A percentile compares a stretch with the other conserved stretches of the same genome.
These are phyloP conservation scores for Actinopyga echinites DNA, from an alignment of 53 echinoderm and acorn worm species.

Conservation along the genomic window DNA sequence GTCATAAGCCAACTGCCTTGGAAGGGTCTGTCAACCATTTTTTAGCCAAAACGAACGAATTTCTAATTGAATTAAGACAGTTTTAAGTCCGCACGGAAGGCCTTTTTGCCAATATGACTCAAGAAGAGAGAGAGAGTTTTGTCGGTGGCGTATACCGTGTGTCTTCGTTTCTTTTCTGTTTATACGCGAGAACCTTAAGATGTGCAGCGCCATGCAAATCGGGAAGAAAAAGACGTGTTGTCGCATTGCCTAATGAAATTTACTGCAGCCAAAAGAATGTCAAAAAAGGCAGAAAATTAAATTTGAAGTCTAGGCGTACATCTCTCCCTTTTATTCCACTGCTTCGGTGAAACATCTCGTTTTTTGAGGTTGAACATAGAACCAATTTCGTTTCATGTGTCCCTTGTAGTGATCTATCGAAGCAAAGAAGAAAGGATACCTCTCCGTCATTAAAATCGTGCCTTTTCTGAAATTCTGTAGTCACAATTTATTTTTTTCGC, in stretches of 20 bases:
- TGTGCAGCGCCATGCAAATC: constrained; percentile 32
- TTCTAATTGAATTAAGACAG: constrained; percentile 29
- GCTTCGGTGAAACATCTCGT: constrained; percentile 14
- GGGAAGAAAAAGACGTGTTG: constrained; percentile 32
- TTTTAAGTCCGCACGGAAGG: constrained; percentile 29
- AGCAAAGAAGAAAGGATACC: constrained; percentile 3
- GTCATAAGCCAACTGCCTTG: constrained; percentile 19
- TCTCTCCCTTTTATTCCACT: constrained; percentile 7
- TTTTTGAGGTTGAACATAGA: constrained; percentile 1
- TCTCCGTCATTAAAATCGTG: constrained; percentile 28
- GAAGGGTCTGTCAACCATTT: constrained; percentile 8
- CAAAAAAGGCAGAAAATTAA: constrained; percentile 45
- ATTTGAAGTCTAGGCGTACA: constrained; percentile 31
- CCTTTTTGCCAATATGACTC: constrained; percentile 26
- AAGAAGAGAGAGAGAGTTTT: neutral
- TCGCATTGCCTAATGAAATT: constrained; percentile 31
- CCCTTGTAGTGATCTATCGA: constrained; percentile 20
- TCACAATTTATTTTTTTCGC: constrained; percentile 10
- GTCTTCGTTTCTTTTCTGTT: neutral
- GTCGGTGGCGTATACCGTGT: constrained; percentile 5
- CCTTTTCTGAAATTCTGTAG: constrained; percentile 32
- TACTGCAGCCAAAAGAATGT: constrained; percentile 48
- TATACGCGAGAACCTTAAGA: constrained; percentile 7
- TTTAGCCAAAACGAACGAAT: constrained; percentile 13
- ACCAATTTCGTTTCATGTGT: neutral